A percentile compares a stretch with the other conserved stretches of the same genome.
These are phyloP conservation scores for Lophura nycthemera DNA, from an alignment of 2,113 vertebrate genomes.

Conservation along the genomic window DNA sequence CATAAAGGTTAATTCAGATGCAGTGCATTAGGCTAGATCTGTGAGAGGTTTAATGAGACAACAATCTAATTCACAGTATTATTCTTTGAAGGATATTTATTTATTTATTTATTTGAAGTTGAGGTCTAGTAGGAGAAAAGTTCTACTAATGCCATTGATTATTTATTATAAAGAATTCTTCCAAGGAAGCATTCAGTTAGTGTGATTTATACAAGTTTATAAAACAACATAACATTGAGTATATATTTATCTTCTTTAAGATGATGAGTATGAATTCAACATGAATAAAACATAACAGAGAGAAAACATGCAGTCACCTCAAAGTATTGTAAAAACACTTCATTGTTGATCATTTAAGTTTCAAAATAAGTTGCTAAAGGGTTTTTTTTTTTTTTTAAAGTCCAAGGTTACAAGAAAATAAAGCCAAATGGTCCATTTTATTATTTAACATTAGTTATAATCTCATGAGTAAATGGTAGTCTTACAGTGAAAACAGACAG, in stretches of 20 bases:
- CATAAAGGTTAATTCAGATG: constrained; percentile 5
- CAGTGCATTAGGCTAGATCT: neutral
- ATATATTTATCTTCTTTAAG: neutral
- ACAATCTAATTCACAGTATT: neutral
- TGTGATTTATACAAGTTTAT: neutral
- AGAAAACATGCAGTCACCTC: neutral
- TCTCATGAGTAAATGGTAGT: neutral
- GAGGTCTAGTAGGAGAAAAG: neutral
- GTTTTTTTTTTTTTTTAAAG: neutral
- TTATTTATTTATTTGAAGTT: neutral
- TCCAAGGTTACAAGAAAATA: constrained; percentile 67
- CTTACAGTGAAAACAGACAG: neutral
- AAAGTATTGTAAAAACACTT: neutral
- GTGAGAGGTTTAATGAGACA: neutral
- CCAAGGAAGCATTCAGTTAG: neutral
- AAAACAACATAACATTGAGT: neutral
- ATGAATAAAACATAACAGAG: neutral
- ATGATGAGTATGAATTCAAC: neutral
- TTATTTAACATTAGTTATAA: neutral
- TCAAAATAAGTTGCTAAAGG: neutral
- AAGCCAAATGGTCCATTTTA: constrained; percentile 73
- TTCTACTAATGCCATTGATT: neutral
- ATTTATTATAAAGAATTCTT: neutral
- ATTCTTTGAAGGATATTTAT: neutral
- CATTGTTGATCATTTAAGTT: neutral